Conservation (phyloP, 2,797 vertebrate genomes). For the Silurus aristotelis region DNA sequence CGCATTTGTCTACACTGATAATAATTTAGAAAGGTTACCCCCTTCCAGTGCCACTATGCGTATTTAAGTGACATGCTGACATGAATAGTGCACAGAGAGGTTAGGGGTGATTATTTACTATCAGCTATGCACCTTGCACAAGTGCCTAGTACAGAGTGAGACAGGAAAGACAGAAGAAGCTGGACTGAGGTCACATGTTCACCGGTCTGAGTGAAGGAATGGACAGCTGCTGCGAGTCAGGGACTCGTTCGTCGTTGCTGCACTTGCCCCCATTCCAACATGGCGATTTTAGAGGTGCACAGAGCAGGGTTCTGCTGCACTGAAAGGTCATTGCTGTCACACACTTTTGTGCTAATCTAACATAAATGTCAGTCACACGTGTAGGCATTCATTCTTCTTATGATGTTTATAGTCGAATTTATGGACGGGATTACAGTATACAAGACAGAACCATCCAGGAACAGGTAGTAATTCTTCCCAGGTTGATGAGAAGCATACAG, state of each 20-base stretch:
- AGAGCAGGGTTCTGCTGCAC: neutral
- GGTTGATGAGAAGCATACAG: neutral
- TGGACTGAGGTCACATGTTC: slow-evolving; percentile 28
- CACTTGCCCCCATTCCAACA: slow-evolving; percentile 68
- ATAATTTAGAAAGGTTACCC: slow-evolving; percentile 32
- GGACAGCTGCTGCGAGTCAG: slow-evolving; percentile 72
- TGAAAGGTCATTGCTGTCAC: slow-evolving; percentile 42
- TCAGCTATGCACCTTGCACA: slow-evolving; percentile 44
- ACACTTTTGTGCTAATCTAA: slow-evolving; percentile 73
- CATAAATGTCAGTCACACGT: slow-evolving; percentile 73
- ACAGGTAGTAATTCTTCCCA: neutral
- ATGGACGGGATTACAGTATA: neutral
- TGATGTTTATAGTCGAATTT: slow-evolving; percentile 38
- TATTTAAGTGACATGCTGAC: slow-evolving; percentile 4
- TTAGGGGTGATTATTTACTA: neutral
- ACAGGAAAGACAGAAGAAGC: slow-evolving; percentile 5
- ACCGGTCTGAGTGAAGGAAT: slow-evolving; percentile 69
- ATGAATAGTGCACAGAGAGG: slow-evolving; percentile 15
- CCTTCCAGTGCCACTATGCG: neutral
- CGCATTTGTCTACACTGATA: slow-evolving; percentile 39
- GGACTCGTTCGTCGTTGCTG: slow-evolving; percentile 40
- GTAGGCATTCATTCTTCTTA: slow-evolving; percentile 60
- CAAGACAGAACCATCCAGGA: neutral
- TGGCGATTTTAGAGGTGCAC: slow-evolving; percentile 5
- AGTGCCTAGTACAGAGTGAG: neutral